Conservation (phyloP, 2,888 invertebrate species). For the Cheilosia scutellata region DNA sequence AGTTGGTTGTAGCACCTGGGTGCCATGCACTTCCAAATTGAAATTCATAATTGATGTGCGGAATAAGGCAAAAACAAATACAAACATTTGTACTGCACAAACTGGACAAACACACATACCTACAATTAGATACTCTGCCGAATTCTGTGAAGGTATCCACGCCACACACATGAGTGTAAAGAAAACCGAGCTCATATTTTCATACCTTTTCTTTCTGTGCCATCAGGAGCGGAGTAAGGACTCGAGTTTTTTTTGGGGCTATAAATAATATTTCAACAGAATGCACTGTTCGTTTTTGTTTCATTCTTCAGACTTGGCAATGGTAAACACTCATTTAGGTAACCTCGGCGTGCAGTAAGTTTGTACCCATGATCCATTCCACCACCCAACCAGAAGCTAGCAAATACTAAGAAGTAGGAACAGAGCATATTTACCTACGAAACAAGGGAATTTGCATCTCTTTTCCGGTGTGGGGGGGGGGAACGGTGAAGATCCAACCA, state of each 20-base stretch:
- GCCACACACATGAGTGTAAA: slow-evolving; percentile 41
- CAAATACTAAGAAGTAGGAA: slow-evolving; percentile 42
- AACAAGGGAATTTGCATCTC: slow-evolving; percentile 70
- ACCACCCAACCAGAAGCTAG: background rate
- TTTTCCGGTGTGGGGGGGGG: slow-evolving; percentile 46
- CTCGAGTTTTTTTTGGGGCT: slow-evolving; percentile 6
- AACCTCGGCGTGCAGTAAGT: slow-evolving; percentile 27
- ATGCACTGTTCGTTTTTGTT: slow-evolving; percentile 32
- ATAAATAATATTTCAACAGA: slow-evolving; percentile 65
- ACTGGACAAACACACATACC: background rate
- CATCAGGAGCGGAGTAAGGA: background rate
- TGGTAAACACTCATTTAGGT: slow-evolving; percentile 67
- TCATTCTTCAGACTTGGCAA: slow-evolving; percentile 25
- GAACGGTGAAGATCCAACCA: slow-evolving; percentile 33
- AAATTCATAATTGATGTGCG: slow-evolving; percentile 72
- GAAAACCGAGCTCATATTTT: slow-evolving; percentile 43
- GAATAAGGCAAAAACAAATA: slow-evolving; percentile 25
- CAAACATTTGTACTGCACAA: slow-evolving; percentile 7
- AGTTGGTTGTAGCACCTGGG: background rate
- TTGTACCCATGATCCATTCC: background rate
- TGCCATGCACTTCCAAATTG: slow-evolving; percentile 56
- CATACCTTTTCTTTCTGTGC: slow-evolving; percentile 1
- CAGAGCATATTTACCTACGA: slow-evolving; percentile 53
- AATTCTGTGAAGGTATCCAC: slow-evolving; percentile 35
- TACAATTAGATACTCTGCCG: background rate